Conservation (phyloP, 2,888 invertebrate species). For the Hirtodrosophila confusa region DNA sequence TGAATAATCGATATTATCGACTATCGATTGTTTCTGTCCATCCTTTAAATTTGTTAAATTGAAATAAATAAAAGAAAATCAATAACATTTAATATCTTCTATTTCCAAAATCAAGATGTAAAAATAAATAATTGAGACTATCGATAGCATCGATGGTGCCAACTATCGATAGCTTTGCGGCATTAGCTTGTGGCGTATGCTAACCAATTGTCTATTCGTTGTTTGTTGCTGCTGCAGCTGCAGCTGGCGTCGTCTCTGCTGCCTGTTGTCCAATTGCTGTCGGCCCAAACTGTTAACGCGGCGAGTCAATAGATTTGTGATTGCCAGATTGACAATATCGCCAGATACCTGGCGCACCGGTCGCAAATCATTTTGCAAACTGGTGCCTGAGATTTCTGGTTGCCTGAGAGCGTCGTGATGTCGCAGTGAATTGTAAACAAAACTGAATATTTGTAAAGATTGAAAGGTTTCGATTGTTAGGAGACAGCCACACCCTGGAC, state of each 20-base stretch:
- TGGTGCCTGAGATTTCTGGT: conserved; percentile 59
- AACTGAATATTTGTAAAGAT: conserved; percentile 60
- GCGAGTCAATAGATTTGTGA: conserved; percentile 53
- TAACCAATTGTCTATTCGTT: conserved; percentile 50
- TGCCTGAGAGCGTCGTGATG: conserved; percentile 52
- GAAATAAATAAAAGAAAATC: too few relatives aligned
- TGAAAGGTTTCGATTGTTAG: conserved; percentile 21
- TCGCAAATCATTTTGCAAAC: conserved; percentile 71
- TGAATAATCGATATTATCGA: too few relatives aligned
- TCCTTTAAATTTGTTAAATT: too few relatives aligned
- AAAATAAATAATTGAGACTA: too few relatives aligned
- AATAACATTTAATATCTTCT: too few relatives aligned
- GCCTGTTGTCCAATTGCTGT: conserved; percentile 43
- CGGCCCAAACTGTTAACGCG: conserved; percentile 55
- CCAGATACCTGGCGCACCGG: conserved; percentile 65
- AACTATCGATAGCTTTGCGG: neutral
- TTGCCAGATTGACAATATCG: conserved; percentile 18
- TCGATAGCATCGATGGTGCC: too few relatives aligned
- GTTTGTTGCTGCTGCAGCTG: conserved; percentile 36
- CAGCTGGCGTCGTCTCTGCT: conserved; percentile 50
- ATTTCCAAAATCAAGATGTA: too few relatives aligned
- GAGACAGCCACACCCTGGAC: conserved; percentile 3
- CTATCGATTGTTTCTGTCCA: too few relatives aligned
- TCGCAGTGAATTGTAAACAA: conserved; percentile 78
- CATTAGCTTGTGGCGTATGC: conserved; percentile 28